These are phyloP conservation scores for Campylorhamphus procurvoides DNA, from an alignment of 2,113 vertebrate genomes.

Conservation along the genomic window DNA sequence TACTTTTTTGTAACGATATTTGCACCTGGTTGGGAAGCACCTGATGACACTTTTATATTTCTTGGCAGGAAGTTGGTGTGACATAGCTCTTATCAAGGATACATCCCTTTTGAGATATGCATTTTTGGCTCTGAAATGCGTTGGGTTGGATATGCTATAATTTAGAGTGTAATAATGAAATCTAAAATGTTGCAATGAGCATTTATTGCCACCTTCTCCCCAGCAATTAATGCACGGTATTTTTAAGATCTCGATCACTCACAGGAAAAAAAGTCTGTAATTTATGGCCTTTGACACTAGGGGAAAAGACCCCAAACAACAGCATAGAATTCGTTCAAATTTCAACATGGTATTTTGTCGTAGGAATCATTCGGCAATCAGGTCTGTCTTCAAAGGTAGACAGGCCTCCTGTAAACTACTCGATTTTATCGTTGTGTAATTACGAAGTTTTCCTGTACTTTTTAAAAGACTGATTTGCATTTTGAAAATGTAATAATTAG, in stretches of 20 bases:
- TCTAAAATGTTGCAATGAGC: too few relatives aligned
- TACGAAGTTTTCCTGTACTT: not conserved
- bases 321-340: fast-evolving
- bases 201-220: not conserved
- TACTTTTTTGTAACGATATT: not conserved
- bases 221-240: not conserved
- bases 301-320: not conserved
- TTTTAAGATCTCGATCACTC: not conserved
- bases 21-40: not conserved
- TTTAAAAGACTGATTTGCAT: not conserved
- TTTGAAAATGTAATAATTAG: not conserved
- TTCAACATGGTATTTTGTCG: not conserved
- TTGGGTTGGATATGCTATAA: not conserved
- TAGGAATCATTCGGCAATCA: not conserved
- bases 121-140: not conserved
- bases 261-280: not conserved
- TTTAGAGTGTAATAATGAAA: not conserved
- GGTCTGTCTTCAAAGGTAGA: not conserved
- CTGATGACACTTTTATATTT: not conserved
- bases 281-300: not conserved
- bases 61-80: not conserved
- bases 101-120: not conserved
- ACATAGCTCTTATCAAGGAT: not conserved
- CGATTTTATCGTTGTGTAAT: not conserved
- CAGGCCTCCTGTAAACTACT: not conserved